Percentiles rank a stretch among this genome's conserved stretches.
Evolutionary conservation across 2,113 vertebrate species (phyloP).

Genomic region (Corvus hawaiiensis): DNA sequence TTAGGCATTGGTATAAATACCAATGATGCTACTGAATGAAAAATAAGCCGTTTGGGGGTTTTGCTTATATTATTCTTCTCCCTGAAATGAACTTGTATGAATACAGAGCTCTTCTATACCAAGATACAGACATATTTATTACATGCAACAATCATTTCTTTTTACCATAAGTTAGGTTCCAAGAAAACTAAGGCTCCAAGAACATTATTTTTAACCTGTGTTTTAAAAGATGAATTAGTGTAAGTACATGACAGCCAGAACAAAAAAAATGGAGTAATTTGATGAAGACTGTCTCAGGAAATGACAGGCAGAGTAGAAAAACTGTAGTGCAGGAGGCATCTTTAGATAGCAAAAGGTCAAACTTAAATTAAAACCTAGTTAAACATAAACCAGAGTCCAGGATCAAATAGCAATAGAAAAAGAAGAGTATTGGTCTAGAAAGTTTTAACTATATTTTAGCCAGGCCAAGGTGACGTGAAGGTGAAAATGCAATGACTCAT

Average conservation of each 20-base stretch:
- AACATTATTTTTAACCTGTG: not conserved
- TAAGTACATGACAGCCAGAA: not conserved
- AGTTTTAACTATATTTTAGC: not conserved
- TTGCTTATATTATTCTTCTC: not conserved
- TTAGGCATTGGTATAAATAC: not conserved
- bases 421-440: not conserved
- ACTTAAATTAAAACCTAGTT: not conserved
- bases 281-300: not conserved
- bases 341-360: not conserved
- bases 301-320: conserved; percentile 10
- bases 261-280: not conserved
- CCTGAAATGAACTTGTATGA: not conserved
- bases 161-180: not conserved
- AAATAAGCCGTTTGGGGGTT: not conserved
- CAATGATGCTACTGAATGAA: not conserved
- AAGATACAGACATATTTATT: not conserved
- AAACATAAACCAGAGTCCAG: not conserved
- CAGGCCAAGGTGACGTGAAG: not conserved
- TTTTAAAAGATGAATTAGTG: not conserved
- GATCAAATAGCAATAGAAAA: not conserved
- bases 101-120: not conserved
- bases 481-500: not conserved
- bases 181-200: not conserved
- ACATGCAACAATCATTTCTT: not conserved
- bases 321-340: not conserved